Conservation (phyloP, 92 coral and sea anemone species). For the Palythoa caribaeorum region DNA sequence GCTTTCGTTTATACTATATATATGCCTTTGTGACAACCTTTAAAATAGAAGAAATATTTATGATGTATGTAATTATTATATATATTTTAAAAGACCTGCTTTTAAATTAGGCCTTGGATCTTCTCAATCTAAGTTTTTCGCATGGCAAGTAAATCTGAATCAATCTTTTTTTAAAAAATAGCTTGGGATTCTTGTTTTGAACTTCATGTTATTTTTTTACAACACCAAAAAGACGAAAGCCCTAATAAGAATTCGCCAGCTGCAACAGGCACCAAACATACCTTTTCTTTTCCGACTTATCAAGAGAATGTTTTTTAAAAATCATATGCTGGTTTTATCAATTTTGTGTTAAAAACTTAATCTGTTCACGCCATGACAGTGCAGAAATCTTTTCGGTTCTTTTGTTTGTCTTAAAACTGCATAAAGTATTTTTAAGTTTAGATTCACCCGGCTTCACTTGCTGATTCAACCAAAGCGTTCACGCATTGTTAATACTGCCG, state of each 20-base stretch:
- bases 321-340: neutral
- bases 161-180: too few species aligned
- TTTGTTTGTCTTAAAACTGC: neutral
- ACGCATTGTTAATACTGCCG: neutral
- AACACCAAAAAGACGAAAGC: too few species aligned
- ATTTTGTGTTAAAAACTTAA: neutral
- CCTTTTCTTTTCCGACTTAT: too few species aligned
- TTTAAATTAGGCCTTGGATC: neutral
- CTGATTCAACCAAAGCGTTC: neutral
- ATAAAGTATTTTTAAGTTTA: neutral
- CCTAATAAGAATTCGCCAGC: too few species aligned
- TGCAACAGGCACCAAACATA: too few species aligned
- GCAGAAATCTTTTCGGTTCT: too few species aligned
- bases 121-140: neutral
- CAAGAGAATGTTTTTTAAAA: neutral
- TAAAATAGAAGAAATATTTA: neutral
- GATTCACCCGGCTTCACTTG: neutral
- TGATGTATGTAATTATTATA: neutral
- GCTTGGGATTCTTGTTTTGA: too few species aligned
- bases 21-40: neutral
- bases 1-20: slow-evolving; percentile 21
- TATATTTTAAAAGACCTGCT: neutral
- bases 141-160: neutral
- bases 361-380: neutral
- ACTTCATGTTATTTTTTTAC: too few species aligned